Evolutionary conservation across 92 coral and sea anemone species (phyloP).

Genomic region (Bergia sp.): DNA sequence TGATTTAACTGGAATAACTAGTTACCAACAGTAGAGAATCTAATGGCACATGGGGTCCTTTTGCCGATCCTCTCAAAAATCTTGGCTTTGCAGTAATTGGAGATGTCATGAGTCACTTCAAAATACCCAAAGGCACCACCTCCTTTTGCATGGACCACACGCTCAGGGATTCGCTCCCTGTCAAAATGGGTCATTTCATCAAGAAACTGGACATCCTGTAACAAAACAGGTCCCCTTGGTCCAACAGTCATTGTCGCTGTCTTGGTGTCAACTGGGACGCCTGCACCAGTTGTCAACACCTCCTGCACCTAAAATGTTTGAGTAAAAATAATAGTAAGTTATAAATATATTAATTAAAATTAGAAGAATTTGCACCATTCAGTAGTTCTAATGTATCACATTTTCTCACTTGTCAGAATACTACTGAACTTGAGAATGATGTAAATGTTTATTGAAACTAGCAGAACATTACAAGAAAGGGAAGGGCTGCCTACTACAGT

Average conservation of each 20-base stretch:
- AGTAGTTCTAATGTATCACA: too few relatives aligned
- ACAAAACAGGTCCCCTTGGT: slow-evolving; percentile 88
- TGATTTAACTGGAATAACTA: slow-evolving; percentile 10
- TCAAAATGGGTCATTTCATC: slow-evolving; percentile 99
- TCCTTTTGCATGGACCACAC: slow-evolving; percentile 99
- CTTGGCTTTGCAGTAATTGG: slow-evolving; percentile 92
- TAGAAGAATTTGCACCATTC: background rate
- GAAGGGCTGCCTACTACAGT: too few relatives aligned
- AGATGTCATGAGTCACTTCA: slow-evolving; percentile 95
- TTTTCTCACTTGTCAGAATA: too few relatives aligned
- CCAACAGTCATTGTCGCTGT: slow-evolving; percentile 97
- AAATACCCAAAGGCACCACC: slow-evolving; percentile 99
- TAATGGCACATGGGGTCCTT: slow-evolving; percentile 83
- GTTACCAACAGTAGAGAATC: slow-evolving; percentile 97
- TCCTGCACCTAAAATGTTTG: slow-evolving; percentile 52
- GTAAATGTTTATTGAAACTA: too few relatives aligned
- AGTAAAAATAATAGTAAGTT: background rate
- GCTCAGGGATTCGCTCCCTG: slow-evolving; percentile 95
- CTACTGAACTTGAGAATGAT: too few relatives aligned
- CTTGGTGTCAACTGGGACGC: slow-evolving; percentile 87
- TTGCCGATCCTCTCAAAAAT: slow-evolving; percentile 90
- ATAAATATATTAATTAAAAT: background rate
- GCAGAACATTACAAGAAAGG: too few relatives aligned
- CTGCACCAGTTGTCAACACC: slow-evolving; percentile 79
- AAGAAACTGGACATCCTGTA: slow-evolving; percentile 92